Base-by-base conservation (phyloP, 1,140 invertebrate genomes). In the Psilanteris sp. region DNA sequence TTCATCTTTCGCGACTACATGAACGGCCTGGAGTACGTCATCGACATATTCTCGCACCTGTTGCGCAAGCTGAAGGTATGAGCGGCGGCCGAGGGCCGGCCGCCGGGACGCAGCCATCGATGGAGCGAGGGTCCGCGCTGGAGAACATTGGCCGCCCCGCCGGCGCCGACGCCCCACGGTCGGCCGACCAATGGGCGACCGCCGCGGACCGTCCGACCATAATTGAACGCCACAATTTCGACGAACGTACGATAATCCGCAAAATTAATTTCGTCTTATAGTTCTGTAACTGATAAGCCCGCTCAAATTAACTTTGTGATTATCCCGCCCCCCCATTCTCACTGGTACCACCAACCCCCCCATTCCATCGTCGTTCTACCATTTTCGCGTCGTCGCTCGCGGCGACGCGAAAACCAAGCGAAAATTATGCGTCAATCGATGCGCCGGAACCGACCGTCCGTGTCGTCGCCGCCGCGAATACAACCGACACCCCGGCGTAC, bases 1-100 rank as follows among this genome's bases (percentile, higher is more conserved):
- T 41, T 93, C 13, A 93, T 93, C 67, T 90, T 92, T 72, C 86
- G 92, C 20, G 92, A 93, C 73, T 93, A 92, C 84, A 90, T 93
- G 84, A 91, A 91, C 73, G 88, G 89, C 0, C 85, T 93, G 4
- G 89, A 93, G 37, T 92, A 91, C 80, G 83, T 92, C 3, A 82
- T 88, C 4, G 81, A 92, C 41, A 86, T 91, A 18, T 92, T 92
- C 78, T 82, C 87, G 11, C 83, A 89, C 66, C 77, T 90, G 15
- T 68, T 75, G 22, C 66, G 36, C 10, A 62, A 67, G 6, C 41
- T 87, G 9, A 68, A 80, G 20, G 80, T 83, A 61, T 89, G 81
- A 74, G 11, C 71, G 64, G 78, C 68, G 61, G 78, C 78, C 79
- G 84, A 46, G 80, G 73, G 77, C 79, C 79, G 79, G 72, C 79